Evolutionary conservation across 2,888 invertebrate species (phyloP).

Genomic region (Zygothrica quintamaculata): DNA sequence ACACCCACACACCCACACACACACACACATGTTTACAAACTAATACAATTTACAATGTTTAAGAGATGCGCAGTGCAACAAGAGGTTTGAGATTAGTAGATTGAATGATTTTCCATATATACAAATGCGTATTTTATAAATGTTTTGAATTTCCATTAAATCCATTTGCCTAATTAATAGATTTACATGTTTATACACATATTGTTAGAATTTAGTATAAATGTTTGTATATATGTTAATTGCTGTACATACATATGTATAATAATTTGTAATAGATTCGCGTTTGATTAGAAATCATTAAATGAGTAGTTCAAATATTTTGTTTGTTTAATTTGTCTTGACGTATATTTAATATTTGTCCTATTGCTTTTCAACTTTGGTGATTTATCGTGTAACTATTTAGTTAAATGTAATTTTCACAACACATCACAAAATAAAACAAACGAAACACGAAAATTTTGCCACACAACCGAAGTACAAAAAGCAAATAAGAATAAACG

Average conservation of each 20-base stretch:
- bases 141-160: neutral
- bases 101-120: conserved; percentile 31
- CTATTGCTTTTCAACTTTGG: conserved; percentile 17
- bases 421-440: conserved; percentile 64
- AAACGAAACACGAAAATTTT: conserved; percentile 78
- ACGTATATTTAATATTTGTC: conserved; percentile 8
- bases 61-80: conserved; percentile 57
- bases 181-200: conserved; percentile 1
- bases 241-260: conserved; percentile 4
- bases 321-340: conserved; percentile 7
- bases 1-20: conserved; percentile 20
- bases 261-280: conserved; percentile 1
- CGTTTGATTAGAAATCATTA: neutral
- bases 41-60: conserved; percentile 43
- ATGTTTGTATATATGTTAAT: conserved; percentile 7
- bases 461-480: conserved; percentile 77
- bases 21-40: conserved; percentile 10
- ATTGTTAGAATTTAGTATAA: conserved; percentile 5
- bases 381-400: conserved; percentile 6
- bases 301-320: neutral
- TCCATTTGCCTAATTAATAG: neutral
- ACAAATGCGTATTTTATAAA: conserved; percentile 8
- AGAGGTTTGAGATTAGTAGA: conserved; percentile 49
- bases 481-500: conserved; percentile 78
- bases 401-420: conserved; percentile 42